Base-by-base conservation (phyloP, 2,797 vertebrate genomes). In the Podarcis siculus region DNA sequence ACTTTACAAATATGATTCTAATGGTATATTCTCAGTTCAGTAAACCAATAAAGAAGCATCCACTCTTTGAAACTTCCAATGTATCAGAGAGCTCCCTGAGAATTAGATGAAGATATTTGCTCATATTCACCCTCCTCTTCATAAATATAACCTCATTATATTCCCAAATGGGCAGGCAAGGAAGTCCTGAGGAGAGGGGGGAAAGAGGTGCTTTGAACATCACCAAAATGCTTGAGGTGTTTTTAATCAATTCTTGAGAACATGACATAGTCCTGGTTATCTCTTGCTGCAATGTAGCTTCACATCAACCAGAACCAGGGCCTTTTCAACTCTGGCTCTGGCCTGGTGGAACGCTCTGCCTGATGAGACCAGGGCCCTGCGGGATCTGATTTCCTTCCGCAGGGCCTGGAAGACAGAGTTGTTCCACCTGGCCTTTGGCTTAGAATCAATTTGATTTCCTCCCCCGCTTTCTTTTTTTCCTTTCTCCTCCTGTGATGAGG, bases 191-290 rank as follows among this genome's bases (percentile, higher is more conserved):
- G 45, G 2, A 45, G 45, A 45, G 45, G 21, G 37, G 2, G 23
- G 55, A 37, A 7, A 64, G 5, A 15, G 5, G 85, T 78, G 85
- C 37, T 64, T 83, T 37, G 84, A 12, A 64, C 90, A 83, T 73
- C 79, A 69, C 82, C 66, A 79, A 90, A 92, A 64, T 75, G 10
- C 42, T 86, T 82, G 80, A 35, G 10, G 30, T 84, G 75, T 87
- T 95, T 89, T 94, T 82, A n/a, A 42, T n/a, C 61, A 89, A 69
- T 72, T 91, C 89, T 69, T 86, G 78, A 91, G 89, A 90, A 78
- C 42, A 45, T 93, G 94, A 89, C 89, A 77, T 91, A 94, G 92
- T 75, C 17, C 80, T 88, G 82, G 79, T 90, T 93, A 89, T 86
- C 79, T 79, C 89, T 92, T 89, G 85, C 87, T 90, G 87, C 92